phyloP scores from a whole-genome alignment of 2,797 vertebrate genomes.

The Darevskia mixta region DNA sequence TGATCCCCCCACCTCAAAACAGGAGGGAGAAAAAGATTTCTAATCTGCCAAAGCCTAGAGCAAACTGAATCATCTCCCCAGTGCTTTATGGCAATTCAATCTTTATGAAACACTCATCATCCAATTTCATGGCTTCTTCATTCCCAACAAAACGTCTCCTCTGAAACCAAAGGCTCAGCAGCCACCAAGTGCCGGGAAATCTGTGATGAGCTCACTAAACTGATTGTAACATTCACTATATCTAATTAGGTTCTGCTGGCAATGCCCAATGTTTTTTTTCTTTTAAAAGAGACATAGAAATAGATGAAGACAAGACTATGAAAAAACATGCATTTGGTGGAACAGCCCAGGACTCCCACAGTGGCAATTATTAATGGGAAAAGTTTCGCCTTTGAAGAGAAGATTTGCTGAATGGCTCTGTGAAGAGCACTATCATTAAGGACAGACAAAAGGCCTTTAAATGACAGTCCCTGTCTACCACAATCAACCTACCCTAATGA shows the following conservation, averaged over 20 bases:
- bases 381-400: background rate
- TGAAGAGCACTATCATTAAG: background rate
- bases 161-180: constrained; percentile 5
- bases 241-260: background rate
- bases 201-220: constrained; percentile 8
- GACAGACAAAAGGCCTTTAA: constrained; percentile 3
- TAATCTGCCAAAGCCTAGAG: constrained; percentile 31
- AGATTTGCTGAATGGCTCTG: constrained; percentile 1
- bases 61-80: constrained; percentile 11
- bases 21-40: constrained; percentile 20
- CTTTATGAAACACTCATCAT: constrained; percentile 39
- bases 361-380: background rate
- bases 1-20: background rate
- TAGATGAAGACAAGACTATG: background rate
- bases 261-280: constrained; percentile 9
- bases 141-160: constrained; percentile 26
- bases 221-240: constrained; percentile 29
- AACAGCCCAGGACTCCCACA: background rate
- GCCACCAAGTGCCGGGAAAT: constrained; percentile 24
- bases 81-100: background rate
- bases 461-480: background rate
- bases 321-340: background rate
- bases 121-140: background rate
- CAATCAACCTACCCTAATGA: constrained; percentile 8
- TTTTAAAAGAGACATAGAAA: constrained; percentile 6